phyloP scores from a whole-genome alignment of 2,888 invertebrate species.

The Oegoconia quadripuncta region DNA sequence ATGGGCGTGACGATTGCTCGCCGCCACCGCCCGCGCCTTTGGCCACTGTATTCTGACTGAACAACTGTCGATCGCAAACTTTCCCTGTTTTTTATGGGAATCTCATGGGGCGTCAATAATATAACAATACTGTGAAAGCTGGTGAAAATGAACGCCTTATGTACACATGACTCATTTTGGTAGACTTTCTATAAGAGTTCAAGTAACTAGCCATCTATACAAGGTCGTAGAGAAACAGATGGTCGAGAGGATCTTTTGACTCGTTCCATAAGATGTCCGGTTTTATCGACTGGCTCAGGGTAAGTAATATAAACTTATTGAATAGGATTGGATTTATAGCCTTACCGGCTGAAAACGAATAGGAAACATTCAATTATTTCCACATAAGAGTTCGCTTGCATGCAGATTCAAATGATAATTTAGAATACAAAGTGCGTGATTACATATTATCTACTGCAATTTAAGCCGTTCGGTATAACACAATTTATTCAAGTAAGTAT shows the following conservation, averaged over 20 bases:
- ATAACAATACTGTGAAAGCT: slow-evolving; percentile 56
- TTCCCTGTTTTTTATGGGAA: slow-evolving; percentile 76
- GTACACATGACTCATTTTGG: slow-evolving; percentile 21
- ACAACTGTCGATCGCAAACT: slow-evolving; percentile 61
- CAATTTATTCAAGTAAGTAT: slow-evolving; percentile 20
- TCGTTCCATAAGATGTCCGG: slow-evolving; percentile 8
- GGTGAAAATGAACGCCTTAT: slow-evolving; percentile 26
- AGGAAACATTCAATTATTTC: too few species aligned
- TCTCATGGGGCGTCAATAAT: slow-evolving; percentile 53
- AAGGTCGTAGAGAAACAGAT: slow-evolving; percentile 5
- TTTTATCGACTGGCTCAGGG: not conserved
- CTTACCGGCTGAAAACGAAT: too few species aligned
- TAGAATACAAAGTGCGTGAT: too few species aligned
- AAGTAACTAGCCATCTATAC: too few species aligned
- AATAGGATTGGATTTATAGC: not conserved
- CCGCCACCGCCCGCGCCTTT: slow-evolving; percentile 34
- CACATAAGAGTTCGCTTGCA: too few species aligned
- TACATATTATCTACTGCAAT: too few species aligned
- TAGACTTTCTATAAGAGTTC: slow-evolving; percentile 3
- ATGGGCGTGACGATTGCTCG: slow-evolving; percentile 64
- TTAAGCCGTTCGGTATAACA: too few species aligned
- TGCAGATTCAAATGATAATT: too few species aligned
- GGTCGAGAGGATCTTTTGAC: slow-evolving; percentile 10
- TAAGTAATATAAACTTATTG: not conserved
- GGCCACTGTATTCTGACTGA: slow-evolving; percentile 45